A percentile compares a stretch with the other conserved stretches of the same genome.
phyloP scores from a whole-genome alignment of 2,113 vertebrate species.

The Tragulus kanchil region DNA sequence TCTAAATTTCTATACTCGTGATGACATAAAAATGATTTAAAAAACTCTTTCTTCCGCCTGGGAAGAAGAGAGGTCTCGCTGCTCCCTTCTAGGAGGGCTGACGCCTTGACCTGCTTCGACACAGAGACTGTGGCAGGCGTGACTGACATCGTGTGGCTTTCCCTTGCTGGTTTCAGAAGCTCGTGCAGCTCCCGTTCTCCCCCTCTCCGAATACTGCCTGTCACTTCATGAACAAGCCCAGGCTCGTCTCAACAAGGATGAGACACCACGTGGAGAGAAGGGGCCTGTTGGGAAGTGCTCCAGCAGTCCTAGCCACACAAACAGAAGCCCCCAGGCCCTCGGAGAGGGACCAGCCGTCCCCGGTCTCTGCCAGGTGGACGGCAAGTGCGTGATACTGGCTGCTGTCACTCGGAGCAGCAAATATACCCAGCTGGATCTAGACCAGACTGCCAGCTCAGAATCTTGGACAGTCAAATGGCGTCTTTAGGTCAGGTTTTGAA shows the following conservation, averaged over 20 bases:
- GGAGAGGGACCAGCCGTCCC: background rate
- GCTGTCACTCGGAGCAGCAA: accelerated
- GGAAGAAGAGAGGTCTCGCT: background rate
- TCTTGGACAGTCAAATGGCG: no score
- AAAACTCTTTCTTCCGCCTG: background rate
- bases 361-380: accelerated
- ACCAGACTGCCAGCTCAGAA: background rate
- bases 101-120: background rate
- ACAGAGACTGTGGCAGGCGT: background rate
- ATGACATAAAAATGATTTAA: background rate
- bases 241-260: background rate
- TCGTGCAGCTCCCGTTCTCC: background rate
- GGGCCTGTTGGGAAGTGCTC: accelerated
- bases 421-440: accelerated
- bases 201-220: accelerated
- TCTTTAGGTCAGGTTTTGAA: background rate
- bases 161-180: background rate
- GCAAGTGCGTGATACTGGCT: background rate
- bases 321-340: background rate
- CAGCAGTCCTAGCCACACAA: background rate
- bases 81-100: accelerated
- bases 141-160: background rate
- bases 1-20: background rate
- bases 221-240: no score
- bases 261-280: background rate